These are phyloP conservation scores for Cydia splendana DNA, from an alignment of 1,140 invertebrate species.

Conservation along the genomic window DNA sequence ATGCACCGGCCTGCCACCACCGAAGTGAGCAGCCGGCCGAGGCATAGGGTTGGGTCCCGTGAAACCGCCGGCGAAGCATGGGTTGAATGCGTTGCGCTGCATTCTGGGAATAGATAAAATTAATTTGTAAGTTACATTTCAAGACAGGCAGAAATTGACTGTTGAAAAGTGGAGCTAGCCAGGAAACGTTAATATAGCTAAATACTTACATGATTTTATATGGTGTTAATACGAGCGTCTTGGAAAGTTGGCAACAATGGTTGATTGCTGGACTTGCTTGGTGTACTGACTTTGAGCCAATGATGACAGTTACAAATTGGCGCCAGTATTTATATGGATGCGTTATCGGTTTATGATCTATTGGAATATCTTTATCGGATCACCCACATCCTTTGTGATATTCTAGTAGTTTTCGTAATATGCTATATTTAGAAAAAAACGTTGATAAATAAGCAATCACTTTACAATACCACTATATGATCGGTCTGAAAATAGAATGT, in stretches of 20 bases:
- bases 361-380: not conserved
- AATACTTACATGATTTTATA: slow-evolving; percentile 4
- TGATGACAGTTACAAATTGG: not conserved
- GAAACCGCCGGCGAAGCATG: slow-evolving; percentile 17
- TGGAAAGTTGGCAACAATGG: not conserved
- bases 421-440: slow-evolving; percentile 13
- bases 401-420: slow-evolving; percentile 2
- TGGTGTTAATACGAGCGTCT: not conserved
- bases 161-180: not conserved
- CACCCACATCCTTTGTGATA: slow-evolving; percentile 27
- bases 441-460: not conserved
- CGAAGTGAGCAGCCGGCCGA: not conserved
- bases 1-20: slow-evolving; percentile 22
- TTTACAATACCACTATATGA: not conserved
- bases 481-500: slow-evolving; percentile 18
- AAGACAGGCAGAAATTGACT: not conserved
- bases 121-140: slow-evolving; percentile 8
- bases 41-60: slow-evolving; percentile 7
- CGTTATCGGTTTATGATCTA: not conserved
- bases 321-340: slow-evolving; percentile 13
- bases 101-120: slow-evolving; percentile 40
- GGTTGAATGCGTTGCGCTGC: slow-evolving; percentile 35
- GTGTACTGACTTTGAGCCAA: not conserved
- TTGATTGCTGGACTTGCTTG: not conserved
- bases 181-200: not conserved